Evolutionary conservation across 1,140 invertebrate genomes (phyloP), one percentile per base, ranked within the genome.

Genomic region (Heliconius hermathena): DNA sequence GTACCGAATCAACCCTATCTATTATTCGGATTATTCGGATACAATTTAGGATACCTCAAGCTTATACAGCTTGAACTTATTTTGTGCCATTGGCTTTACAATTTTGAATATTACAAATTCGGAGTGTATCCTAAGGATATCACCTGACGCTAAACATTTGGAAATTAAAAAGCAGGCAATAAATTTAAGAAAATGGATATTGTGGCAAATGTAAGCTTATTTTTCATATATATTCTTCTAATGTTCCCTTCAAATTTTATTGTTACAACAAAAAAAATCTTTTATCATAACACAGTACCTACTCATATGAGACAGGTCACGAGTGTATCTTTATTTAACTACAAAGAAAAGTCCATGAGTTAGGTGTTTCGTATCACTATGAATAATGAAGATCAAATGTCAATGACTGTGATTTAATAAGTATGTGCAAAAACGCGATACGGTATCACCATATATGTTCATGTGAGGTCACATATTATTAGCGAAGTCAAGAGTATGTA

Each of bases 11-110:
- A 95, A 96, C 89, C 96, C 95, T 79, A 96, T 96, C 84, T 96
- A 96, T 88, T 96, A 96, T 90, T 96, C 95, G 70, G 95, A 96
- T 86, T 96, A 96, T 82, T 95, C 95, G 81, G 95, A 96, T 95
- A 96, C 96, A 93, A 95, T 93, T 79, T 93, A 91, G 84, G 83
- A 16, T 81, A 82, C 75, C 80, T 88, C 73, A 93, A 93, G 77
- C 29, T 89, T 81, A 84, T 86, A 81, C 84, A 86, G 73, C 73
- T 77, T 38, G 90, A 90, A 88, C 78, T 74, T 36, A 78, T 46
- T 73, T 82, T 90, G 76, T 94, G 90, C 86, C 88, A 91, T 91
- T 94, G 93, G 93, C 89, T 94, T 16, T 94, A 92, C 84, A 75
- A 93, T 90, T 94, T 93, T 84, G 89, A 93, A 82, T 92, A 92